Conservation (phyloP, 2,113 vertebrate species). For the Tychaedon coryphoeus region DNA sequence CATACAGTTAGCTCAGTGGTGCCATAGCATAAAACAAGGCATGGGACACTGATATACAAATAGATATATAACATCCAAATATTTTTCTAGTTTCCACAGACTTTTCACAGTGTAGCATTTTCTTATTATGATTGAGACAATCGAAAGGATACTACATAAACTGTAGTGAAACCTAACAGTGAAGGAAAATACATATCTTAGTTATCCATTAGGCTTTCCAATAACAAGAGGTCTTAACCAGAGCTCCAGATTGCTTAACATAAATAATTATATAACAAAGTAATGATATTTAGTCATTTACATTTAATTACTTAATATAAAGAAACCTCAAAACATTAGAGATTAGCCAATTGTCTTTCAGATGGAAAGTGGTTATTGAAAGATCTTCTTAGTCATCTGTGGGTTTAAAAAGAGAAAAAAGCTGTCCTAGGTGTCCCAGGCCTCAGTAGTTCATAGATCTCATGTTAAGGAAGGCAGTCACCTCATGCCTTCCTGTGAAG, state of each 20-base stretch:
- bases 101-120: not conserved
- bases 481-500: not conserved
- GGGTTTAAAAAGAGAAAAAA: not conserved
- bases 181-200: not conserved
- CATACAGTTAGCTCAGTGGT: not conserved
- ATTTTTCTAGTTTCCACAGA: not conserved
- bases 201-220: not conserved
- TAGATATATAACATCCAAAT: not conserved
- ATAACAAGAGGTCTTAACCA: not conserved
- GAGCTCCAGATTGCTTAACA: not conserved
- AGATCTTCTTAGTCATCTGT: not conserved
- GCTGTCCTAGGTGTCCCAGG: fast-evolving
- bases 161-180: not conserved
- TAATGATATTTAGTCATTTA: not conserved
- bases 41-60: not conserved
- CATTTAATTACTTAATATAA: not conserved
- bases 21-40: fast-evolving
- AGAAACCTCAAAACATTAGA: not conserved
- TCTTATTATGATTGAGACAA: not conserved
- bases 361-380: not conserved
- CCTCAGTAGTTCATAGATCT: not conserved
- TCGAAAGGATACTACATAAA: not conserved
- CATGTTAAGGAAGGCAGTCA: not conserved
- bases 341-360: not conserved
- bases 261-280: not conserved